Evolutionary conservation across 2,797 vertebrate species (phyloP).

Genomic region (Synaphobranchus kaupii): DNA sequence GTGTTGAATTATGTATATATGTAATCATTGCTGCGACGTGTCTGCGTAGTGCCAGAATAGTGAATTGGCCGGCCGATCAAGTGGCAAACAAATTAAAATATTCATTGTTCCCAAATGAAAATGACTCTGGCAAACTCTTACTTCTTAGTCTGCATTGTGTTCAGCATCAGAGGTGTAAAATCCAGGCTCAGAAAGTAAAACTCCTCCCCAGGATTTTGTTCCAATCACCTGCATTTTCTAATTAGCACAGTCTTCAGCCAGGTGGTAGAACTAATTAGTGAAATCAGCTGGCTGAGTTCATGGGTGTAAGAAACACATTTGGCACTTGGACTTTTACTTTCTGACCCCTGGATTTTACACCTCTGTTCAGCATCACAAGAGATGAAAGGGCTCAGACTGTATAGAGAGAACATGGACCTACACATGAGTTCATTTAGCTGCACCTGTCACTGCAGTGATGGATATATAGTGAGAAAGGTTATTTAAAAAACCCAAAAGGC

Average conservation of each 20-base stretch:
- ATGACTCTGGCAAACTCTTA: background rate
- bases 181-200: too few relatives aligned
- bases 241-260: too few relatives aligned
- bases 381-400: background rate
- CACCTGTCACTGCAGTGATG: background rate
- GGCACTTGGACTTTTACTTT: too few relatives aligned
- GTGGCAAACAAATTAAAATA: background rate
- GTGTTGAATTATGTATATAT: slow-evolving; percentile 19
- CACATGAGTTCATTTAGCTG: background rate
- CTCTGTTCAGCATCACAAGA: background rate
- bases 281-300: too few relatives aligned
- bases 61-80: background rate
- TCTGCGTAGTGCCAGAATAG: background rate
- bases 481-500: background rate
- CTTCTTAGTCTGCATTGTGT: background rate
- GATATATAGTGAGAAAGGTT: background rate
- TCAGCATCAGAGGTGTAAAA: too few relatives aligned
- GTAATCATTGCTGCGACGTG: background rate
- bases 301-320: too few relatives aligned
- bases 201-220: too few relatives aligned
- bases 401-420: background rate
- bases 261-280: too few relatives aligned
- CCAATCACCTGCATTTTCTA: too few relatives aligned
- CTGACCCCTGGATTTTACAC: too few relatives aligned
- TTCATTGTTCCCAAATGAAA: background rate